A percentile compares a stretch with the other conserved stretches of the same genome.
phyloP scores from a whole-genome alignment of 2,888 invertebrate genomes.

The Acheta domesticus region DNA sequence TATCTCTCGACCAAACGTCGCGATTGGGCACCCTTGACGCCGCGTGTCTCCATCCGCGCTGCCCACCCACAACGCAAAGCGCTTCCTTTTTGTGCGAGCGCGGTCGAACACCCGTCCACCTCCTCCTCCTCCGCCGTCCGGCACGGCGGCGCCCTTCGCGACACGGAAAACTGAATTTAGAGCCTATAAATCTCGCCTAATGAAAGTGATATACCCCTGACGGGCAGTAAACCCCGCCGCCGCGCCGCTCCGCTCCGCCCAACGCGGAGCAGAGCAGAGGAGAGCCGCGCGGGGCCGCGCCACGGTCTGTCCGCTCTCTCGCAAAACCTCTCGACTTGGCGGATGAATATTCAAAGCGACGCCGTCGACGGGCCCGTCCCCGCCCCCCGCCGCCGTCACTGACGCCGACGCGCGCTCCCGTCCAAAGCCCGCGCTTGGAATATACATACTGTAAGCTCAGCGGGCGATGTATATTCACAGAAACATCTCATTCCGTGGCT shows the following conservation, averaged over 20 bases:
- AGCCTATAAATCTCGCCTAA: constrained; percentile 18
- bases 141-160: not conserved
- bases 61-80: not conserved
- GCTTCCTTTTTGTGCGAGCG: not conserved
- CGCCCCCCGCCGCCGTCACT: no score
- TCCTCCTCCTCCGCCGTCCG: no score
- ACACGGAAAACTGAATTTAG: constrained; percentile 18
- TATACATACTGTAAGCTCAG: no score
- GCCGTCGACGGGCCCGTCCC: no score
- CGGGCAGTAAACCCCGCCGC: constrained; percentile 7
- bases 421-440: no score
- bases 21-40: no score
- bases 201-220: constrained; percentile 6
- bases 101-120: not conserved
- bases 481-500: no score
- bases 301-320: not conserved
- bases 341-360: no score
- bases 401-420: no score
- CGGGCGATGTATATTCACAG: no score
- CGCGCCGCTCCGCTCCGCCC: not conserved
- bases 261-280: not conserved
- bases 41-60: not conserved
- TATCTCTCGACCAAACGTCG: no score
- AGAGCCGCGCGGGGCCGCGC: not conserved
- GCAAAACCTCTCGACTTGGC: no score